Conservation (phyloP, 2,113 vertebrate species). For the Orycteropus afer region DNA sequence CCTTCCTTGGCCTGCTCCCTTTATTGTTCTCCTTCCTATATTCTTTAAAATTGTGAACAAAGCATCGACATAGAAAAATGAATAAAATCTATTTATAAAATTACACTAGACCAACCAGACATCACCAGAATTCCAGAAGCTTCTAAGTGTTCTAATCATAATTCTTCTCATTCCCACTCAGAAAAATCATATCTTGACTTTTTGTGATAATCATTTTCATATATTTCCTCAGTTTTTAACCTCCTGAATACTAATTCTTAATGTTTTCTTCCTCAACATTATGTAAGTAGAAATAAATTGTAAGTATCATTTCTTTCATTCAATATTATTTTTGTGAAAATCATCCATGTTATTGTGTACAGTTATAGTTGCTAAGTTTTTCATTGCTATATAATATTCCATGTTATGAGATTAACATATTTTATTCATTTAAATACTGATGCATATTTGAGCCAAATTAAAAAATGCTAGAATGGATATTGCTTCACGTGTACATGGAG, state of each 20-base stretch:
- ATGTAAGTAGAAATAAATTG: neutral
- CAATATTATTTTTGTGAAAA: neutral
- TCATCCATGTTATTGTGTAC: neutral
- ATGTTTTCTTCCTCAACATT: neutral
- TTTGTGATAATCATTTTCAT: neutral
- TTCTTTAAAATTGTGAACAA: neutral
- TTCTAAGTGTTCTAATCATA: neutral
- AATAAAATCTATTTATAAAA: neutral
- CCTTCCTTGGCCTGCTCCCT: neutral
- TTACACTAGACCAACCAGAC: neutral
- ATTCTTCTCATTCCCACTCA: neutral
- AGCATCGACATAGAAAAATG: neutral
- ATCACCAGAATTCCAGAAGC: neutral
- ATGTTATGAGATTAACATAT: neutral
- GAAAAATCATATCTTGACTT: neutral
- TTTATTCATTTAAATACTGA: neutral
- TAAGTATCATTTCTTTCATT: neutral
- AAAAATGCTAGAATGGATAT: neutral
- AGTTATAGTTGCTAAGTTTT: neutral
- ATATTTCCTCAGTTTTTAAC: neutral
- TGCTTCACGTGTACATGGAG: neutral
- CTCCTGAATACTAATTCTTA: neutral
- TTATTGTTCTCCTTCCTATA: neutral
- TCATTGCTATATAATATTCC: neutral
- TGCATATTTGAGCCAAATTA: neutral